phyloP scores from a whole-genome alignment of 1,140 invertebrate genomes.

The Zaprionus capensis region DNA sequence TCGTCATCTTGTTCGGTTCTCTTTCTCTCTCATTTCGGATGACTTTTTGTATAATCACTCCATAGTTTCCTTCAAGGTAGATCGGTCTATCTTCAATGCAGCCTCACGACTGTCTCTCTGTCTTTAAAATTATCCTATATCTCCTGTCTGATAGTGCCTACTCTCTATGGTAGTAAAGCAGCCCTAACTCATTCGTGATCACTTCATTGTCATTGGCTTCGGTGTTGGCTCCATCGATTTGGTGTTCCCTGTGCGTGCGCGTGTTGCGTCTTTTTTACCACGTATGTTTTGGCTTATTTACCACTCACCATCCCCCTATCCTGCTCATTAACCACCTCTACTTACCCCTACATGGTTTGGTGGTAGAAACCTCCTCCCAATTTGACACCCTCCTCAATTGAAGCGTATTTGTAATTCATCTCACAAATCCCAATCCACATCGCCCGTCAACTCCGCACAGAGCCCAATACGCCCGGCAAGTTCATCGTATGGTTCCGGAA shows the following conservation, averaged over 20 bases:
- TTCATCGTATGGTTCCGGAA: conserved; percentile 98
- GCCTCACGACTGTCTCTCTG: no score
- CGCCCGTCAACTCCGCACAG: conserved; percentile 84
- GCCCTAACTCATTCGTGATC: background rate
- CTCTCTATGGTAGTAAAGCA: background rate
- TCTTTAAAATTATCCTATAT: background rate
- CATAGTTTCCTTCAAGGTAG: no score
- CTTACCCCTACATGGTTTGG: background rate
- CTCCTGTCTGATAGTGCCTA: background rate
- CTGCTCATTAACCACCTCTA: background rate
- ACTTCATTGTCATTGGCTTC: background rate
- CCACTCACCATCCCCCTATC: background rate
- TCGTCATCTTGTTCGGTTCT: no score
- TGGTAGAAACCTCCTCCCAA: background rate
- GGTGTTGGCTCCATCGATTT: conserved; percentile 17
- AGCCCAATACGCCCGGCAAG: conserved; percentile 96
- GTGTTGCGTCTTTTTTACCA: conserved; percentile 51
- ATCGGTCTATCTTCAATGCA: no score
- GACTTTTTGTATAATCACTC: no score
- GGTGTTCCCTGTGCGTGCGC: conserved; percentile 45
- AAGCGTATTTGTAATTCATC: conserved; percentile 13
- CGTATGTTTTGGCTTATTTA: conserved; percentile 3
- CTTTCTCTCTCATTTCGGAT: no score
- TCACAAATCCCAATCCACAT: conserved; percentile 25
- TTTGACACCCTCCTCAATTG: background rate